Evolutionary conservation across 1,140 invertebrate species (phyloP).

Genomic region (Oryzaephilus surinamensis): DNA sequence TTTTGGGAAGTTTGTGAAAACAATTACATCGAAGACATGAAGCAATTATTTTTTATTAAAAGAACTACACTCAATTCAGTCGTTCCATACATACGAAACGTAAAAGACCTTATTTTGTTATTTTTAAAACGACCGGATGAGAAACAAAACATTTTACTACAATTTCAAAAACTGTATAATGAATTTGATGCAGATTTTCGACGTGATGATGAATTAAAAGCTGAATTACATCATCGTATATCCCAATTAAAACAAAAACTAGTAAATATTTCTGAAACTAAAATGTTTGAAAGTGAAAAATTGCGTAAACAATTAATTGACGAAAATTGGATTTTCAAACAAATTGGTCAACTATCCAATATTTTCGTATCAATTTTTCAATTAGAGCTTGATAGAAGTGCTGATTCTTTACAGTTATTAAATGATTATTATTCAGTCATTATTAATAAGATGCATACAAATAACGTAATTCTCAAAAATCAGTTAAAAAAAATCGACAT

Average conservation of each 20-base stretch:
- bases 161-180: conserved; percentile 47
- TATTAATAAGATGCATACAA: too few species aligned
- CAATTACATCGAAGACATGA: conserved; percentile 41
- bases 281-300: conserved; percentile 40
- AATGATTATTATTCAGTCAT: conserved; percentile 46
- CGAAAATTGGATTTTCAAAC: conserved; percentile 41
- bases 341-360: conserved; percentile 41
- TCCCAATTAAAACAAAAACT: conserved; percentile 35
- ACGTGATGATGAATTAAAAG: conserved; percentile 38
- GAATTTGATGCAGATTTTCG: conserved; percentile 43
- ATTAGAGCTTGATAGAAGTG: conserved; percentile 44
- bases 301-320: conserved; percentile 38
- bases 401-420: conserved; percentile 40
- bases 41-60: conserved; percentile 42
- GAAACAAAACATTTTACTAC: conserved; percentile 41
- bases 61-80: conserved; percentile 40
- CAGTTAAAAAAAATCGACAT: too few species aligned
- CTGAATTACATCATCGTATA: conserved; percentile 37
- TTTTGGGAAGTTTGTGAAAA: conserved; percentile 46
- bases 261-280: conserved; percentile 42
- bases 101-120: conserved; percentile 40
- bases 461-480: too few species aligned
- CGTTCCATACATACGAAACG: conserved; percentile 40
- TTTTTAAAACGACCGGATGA: conserved; percentile 42
- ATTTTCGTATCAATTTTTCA: conserved; percentile 44